phyloP scores from a whole-genome alignment of 2,888 invertebrate genomes.

The Trachelus troglodyta region DNA sequence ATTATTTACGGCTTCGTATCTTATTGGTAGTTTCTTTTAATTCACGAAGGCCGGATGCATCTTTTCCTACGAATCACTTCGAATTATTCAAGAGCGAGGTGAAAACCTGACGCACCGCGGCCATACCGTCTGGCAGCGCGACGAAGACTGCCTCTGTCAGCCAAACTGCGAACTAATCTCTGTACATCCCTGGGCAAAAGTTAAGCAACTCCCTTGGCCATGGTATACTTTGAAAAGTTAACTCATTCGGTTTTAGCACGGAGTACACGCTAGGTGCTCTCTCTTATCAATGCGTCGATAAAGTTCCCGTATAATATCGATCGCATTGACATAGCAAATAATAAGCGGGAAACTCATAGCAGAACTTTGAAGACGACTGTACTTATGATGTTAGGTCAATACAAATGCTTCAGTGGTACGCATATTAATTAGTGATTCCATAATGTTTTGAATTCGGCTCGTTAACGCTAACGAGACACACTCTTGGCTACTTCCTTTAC shows the following conservation, averaged over 20 bases:
- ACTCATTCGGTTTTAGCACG: background rate
- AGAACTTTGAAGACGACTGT: constrained; percentile 31
- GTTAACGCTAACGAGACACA: constrained; percentile 7
- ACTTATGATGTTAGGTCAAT: constrained; percentile 45
- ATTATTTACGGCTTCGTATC: background rate
- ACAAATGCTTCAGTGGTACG: constrained; percentile 28
- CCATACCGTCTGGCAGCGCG: constrained; percentile 60
- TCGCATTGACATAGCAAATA: background rate
- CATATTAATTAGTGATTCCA: constrained; percentile 18
- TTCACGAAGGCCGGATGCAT: constrained; percentile 30
- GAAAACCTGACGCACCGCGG: constrained; percentile 46
- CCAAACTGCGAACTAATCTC: constrained; percentile 50
- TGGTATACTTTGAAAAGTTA: background rate
- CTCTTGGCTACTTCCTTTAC: background rate
- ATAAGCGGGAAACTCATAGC: background rate
- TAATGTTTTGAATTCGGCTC: constrained; percentile 8
- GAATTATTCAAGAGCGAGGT: constrained; percentile 40
- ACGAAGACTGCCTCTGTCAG: constrained; percentile 58
- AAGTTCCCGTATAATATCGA: background rate
- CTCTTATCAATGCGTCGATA: background rate
- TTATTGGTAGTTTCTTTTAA: constrained; percentile 18
- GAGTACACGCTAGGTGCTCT: background rate
- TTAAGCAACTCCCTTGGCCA: constrained; percentile 10
- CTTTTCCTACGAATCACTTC: constrained; percentile 33
- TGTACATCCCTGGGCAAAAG: constrained; percentile 48